Evolutionary conservation across 2,797 vertebrate species (phyloP).

Genomic region (Jordanella pulchra): DNA sequence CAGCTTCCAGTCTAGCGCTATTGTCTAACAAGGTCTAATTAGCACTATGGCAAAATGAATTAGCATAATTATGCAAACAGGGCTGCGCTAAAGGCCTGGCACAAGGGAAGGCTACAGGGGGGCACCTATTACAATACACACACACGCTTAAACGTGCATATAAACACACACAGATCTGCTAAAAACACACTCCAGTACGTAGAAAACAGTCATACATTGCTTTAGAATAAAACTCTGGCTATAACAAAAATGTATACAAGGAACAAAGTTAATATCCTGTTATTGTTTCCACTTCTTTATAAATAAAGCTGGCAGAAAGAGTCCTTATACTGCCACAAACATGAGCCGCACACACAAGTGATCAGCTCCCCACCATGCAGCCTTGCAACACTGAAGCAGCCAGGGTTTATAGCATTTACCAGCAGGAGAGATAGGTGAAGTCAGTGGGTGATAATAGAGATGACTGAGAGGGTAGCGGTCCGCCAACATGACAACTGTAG

Average conservation of each 20-base stretch:
- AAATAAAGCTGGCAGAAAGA: slow-evolving; percentile 29
- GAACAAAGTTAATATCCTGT: background rate
- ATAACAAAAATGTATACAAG: background rate
- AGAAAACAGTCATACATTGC: slow-evolving; percentile 25
- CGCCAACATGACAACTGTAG: slow-evolving; percentile 64
- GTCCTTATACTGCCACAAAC: slow-evolving; percentile 22
- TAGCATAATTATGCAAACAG: slow-evolving; percentile 86
- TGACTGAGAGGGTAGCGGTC: slow-evolving; percentile 65
- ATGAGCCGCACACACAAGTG: slow-evolving; percentile 32
- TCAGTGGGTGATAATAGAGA: slow-evolving; percentile 68
- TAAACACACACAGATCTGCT: slow-evolving; percentile 27
- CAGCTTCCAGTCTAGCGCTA: slow-evolving; percentile 73
- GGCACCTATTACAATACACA: slow-evolving; percentile 70
- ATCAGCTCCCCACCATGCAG: slow-evolving; percentile 26
- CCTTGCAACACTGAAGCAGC: slow-evolving; percentile 52
- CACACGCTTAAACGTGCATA: slow-evolving; percentile 9
- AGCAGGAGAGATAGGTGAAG: slow-evolving; percentile 68
- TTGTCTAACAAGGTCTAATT: slow-evolving; percentile 84
- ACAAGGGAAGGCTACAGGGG: slow-evolving; percentile 73
- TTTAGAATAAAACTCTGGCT: slow-evolving; percentile 12
- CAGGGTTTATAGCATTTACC: slow-evolving; percentile 64
- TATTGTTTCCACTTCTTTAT: slow-evolving; percentile 5
- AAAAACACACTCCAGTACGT: slow-evolving; percentile 35
- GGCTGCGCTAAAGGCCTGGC: slow-evolving; percentile 71
- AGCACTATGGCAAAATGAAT: slow-evolving; percentile 80